These are phyloP conservation scores for Zaprionus ghesquierei DNA, from an alignment of 1,140 invertebrate genomes.

Conservation along the genomic window DNA sequence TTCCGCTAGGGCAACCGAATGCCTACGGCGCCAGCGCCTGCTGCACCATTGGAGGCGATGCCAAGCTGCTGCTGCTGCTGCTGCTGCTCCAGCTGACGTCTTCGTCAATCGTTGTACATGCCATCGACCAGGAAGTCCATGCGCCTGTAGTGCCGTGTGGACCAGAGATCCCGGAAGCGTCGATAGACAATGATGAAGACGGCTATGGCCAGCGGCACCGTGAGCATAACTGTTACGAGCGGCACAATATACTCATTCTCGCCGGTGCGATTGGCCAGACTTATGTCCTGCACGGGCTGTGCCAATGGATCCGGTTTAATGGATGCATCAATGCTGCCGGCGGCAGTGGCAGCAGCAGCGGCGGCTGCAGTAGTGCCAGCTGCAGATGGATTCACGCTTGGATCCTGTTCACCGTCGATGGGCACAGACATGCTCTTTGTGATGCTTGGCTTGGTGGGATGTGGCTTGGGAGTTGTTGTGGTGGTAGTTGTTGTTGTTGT, in stretches of 20 bases:
- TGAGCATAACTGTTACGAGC: constrained; percentile 83
- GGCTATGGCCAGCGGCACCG: constrained; percentile 83
- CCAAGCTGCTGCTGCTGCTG: constrained; percentile 5
- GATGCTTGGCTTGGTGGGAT: constrained; percentile 61
- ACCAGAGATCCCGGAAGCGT: constrained; percentile 85
- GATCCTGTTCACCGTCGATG: constrained; percentile 20
- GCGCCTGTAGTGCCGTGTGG: constrained; percentile 85
- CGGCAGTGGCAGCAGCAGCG: neutral
- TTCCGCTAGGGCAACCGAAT: constrained; percentile 25
- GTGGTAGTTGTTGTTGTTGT: constrained; percentile 39
- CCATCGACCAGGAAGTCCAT: constrained; percentile 88
- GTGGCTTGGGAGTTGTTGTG: constrained; percentile 51
- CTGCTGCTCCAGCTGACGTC: constrained; percentile 32
- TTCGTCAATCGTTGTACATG: constrained; percentile 86
- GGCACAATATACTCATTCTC: constrained; percentile 84
- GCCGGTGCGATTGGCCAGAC: constrained; percentile 52
- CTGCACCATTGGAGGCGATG: neutral
- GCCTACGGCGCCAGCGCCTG: neutral
- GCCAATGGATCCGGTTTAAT: constrained; percentile 17
- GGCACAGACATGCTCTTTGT: constrained; percentile 47
- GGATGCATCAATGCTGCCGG: neutral
- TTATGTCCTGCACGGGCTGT: constrained; percentile 59
- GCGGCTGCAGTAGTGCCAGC: neutral
- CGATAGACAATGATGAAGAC: constrained; percentile 84
- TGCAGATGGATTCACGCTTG: neutral